Percentiles rank a stretch among this genome's conserved stretches.
Evolutionary conservation across 2,888 invertebrate species (phyloP).

Genomic region (Drosophila melanosoma): DNA sequence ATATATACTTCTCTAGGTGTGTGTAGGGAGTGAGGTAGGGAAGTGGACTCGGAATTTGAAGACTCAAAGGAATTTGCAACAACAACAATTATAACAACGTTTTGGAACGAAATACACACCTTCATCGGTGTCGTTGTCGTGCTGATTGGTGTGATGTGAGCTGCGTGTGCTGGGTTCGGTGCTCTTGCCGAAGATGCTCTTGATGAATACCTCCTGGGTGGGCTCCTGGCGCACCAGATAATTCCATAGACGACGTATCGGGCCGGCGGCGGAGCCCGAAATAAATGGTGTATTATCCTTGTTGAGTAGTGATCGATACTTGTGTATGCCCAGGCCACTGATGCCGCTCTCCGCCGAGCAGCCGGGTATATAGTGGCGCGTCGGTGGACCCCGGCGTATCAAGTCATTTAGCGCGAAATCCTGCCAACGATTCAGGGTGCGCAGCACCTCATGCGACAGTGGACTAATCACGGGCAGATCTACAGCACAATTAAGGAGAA

Average conservation of each 20-base stretch:
- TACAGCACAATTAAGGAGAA: conserved; percentile 77
- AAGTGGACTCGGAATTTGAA: neutral
- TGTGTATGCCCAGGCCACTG: conserved; percentile 94
- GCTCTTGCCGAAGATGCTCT: conserved; percentile 95
- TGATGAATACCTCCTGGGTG: conserved; percentile 97
- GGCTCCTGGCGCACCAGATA: conserved; percentile 96
- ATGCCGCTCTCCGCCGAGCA: conserved; percentile 92
- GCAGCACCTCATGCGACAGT: conserved; percentile 94
- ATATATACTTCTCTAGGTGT: conserved; percentile 1
- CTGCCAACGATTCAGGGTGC: conserved; percentile 96
- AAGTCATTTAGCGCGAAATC: conserved; percentile 90
- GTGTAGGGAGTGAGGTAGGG: neutral
- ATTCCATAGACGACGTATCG: conserved; percentile 94
- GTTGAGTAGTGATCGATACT: conserved; percentile 96
- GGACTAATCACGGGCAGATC: conserved; percentile 98
- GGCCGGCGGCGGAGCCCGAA: conserved; percentile 89
- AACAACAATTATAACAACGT: conserved; percentile 43
- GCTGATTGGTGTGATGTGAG: conserved; percentile 57
- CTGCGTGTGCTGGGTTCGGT: conserved; percentile 82
- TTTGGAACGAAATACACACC: conserved; percentile 54
- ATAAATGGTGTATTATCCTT: conserved; percentile 98
- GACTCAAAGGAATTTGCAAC: conserved; percentile 39
- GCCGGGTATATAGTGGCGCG: conserved; percentile 94
- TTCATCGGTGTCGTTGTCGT: conserved; percentile 83
- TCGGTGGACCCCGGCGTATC: conserved; percentile 89